Evolutionary conservation across 1,140 invertebrate genomes (phyloP).

Genomic region (Diabrotica virgifera): DNA sequence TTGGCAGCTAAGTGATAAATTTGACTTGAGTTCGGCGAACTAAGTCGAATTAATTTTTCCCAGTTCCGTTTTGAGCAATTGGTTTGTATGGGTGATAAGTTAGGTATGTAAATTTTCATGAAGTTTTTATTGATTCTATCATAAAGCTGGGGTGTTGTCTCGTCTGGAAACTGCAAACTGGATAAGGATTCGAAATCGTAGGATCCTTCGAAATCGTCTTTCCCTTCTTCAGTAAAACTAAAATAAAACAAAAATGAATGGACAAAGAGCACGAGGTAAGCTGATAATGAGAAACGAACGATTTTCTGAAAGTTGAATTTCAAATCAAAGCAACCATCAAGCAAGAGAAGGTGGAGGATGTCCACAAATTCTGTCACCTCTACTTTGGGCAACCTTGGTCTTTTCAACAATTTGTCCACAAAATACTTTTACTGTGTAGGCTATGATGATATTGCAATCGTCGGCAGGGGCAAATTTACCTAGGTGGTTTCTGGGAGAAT

Average conservation of each 20-base stretch:
- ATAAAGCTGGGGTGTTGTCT: constrained; percentile 56
- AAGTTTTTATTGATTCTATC: constrained; percentile 60
- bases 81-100: constrained; percentile 67
- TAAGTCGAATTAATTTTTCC: constrained; percentile 64
- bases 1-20: constrained; percentile 41
- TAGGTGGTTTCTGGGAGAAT: too few relatives aligned
- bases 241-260: not conserved
- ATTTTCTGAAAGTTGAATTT: too few relatives aligned
- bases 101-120: constrained; percentile 59
- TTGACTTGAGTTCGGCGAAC: constrained; percentile 16
- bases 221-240: constrained; percentile 25
- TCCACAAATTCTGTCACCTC: too few relatives aligned
- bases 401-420: too few relatives aligned
- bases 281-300: too few relatives aligned
- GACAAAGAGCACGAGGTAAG: too few relatives aligned
- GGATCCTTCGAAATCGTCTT: constrained; percentile 32
- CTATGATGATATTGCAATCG: too few relatives aligned
- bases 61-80: constrained; percentile 69
- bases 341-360: too few relatives aligned
- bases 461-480: too few relatives aligned
- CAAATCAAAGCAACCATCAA: too few relatives aligned
- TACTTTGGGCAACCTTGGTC: too few relatives aligned
- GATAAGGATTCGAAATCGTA: constrained; percentile 42
- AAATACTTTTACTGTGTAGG: too few relatives aligned
- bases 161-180: constrained; percentile 50